Evolutionary conservation across 23 tunicate species (phyloP).

Genomic region (Botrylloides violaceus): DNA sequence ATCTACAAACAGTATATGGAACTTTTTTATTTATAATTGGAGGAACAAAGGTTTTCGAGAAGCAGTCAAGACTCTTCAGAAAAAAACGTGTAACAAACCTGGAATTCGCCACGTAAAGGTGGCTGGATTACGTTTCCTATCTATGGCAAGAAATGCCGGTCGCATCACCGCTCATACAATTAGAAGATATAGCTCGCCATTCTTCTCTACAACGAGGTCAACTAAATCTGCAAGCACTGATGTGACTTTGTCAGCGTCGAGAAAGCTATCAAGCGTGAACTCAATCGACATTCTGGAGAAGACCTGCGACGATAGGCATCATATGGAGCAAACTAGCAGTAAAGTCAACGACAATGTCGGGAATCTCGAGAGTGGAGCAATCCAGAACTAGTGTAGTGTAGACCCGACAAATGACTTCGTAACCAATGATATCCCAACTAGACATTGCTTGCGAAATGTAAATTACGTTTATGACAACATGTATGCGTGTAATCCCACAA

Average conservation of each 20-base stretch:
- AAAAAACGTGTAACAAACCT: neutral
- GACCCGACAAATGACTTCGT: too few species aligned
- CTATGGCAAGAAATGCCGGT: neutral
- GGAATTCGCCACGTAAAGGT: neutral
- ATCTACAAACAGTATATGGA: constrained; percentile 19
- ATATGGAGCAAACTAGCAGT: too few species aligned
- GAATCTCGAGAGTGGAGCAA: too few species aligned
- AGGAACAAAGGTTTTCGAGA: constrained; percentile 1
- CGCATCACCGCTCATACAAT: neutral
- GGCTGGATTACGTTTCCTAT: neutral
- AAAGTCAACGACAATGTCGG: too few species aligned
- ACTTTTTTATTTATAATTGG: constrained; percentile 15
- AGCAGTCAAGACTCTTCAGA: neutral
- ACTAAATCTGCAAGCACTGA: neutral
- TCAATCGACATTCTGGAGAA: neutral
- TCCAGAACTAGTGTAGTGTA: too few species aligned
- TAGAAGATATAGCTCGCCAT: neutral
- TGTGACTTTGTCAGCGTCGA: neutral
- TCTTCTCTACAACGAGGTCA: neutral
- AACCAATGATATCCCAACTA: too few species aligned
- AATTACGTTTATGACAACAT: too few species aligned
- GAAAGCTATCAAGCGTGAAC: neutral
- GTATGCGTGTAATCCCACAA: too few species aligned
- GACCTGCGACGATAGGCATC: too few species aligned
- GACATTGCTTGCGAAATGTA: too few species aligned